These are phyloP conservation scores for Hydrozoanthus gracilis DNA, from an alignment of 92 coral and sea anemone species.

Conservation along the genomic window DNA sequence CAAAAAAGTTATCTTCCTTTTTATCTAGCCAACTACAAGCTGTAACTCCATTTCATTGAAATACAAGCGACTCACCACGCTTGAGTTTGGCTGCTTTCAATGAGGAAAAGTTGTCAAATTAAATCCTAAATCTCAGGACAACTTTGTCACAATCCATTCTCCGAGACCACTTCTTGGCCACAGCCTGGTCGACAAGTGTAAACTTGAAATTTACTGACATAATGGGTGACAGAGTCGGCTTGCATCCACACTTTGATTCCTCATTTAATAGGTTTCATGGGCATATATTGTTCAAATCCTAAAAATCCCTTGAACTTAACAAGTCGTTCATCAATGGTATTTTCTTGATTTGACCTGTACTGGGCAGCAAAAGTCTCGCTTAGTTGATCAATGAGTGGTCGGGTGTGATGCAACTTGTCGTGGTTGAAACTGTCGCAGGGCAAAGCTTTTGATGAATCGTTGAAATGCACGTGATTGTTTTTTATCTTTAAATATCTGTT, in stretches of 20 bases:
- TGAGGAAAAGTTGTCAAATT: slow-evolving; percentile 53
- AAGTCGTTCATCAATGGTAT: slow-evolving; percentile 54
- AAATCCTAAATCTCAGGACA: slow-evolving; percentile 32
- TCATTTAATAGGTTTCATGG: slow-evolving; percentile 45
- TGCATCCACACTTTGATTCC: slow-evolving; percentile 57
- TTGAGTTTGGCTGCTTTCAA: slow-evolving; percentile 32
- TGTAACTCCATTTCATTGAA: slow-evolving; percentile 47
- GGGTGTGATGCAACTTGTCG: slow-evolving; percentile 42
- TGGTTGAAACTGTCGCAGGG: slow-evolving; percentile 33
- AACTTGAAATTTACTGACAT: slow-evolving; percentile 42
- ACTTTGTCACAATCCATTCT: slow-evolving; percentile 39
- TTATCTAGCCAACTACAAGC: slow-evolving; percentile 59
- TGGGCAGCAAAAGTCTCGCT: slow-evolving; percentile 36
- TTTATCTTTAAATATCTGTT: slow-evolving; percentile 44
- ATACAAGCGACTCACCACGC: slow-evolving; percentile 41
- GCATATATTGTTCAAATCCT: slow-evolving; percentile 56
- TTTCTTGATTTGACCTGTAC: slow-evolving; percentile 37
- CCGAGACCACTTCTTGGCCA: slow-evolving; percentile 47
- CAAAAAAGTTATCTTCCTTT: slow-evolving; percentile 50
- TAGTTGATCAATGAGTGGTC: slow-evolving; percentile 21
- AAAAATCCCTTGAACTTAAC: slow-evolving; percentile 57
- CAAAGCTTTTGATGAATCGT: slow-evolving; percentile 34
- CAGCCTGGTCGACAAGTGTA: slow-evolving; percentile 49
- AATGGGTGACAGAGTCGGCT: slow-evolving; percentile 49
- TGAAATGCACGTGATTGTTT: slow-evolving; percentile 40